phyloP scores from a whole-genome alignment of 2,797 vertebrate species.

The Lagorchestes hirsutus region DNA sequence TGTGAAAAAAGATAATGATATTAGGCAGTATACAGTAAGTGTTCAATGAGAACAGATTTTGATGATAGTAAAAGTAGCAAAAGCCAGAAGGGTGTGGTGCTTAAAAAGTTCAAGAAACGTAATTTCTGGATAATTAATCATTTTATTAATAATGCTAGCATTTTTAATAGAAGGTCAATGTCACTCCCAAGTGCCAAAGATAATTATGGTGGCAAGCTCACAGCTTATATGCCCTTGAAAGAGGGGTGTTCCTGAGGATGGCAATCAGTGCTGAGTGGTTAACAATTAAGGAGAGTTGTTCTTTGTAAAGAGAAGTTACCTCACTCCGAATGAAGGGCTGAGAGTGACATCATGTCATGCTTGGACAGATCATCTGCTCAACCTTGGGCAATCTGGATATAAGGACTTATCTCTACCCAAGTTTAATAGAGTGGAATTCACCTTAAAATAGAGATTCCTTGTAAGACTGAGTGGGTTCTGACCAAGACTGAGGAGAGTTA shows the following conservation, averaged over 20 bases:
- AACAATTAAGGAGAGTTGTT: background rate
- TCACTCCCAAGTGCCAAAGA: background rate
- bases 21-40: background rate
- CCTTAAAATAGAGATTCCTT: background rate
- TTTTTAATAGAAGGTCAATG: background rate
- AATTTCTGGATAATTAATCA: background rate
- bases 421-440: background rate
- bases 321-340: background rate
- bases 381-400: background rate
- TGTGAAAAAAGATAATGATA: background rate
- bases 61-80: background rate
- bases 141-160: background rate
- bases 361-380: background rate
- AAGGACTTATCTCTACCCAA: background rate
- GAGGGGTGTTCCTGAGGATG: background rate
- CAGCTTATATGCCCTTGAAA: background rate
- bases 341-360: background rate
- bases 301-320: background rate
- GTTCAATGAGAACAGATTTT: background rate
- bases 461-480: background rate
- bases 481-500: background rate
- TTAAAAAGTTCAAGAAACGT: background rate
- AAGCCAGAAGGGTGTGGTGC: background rate
- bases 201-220: background rate
- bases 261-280: background rate